phyloP scores from a whole-genome alignment of 2,888 invertebrate species.

The Catocala fraxini region DNA sequence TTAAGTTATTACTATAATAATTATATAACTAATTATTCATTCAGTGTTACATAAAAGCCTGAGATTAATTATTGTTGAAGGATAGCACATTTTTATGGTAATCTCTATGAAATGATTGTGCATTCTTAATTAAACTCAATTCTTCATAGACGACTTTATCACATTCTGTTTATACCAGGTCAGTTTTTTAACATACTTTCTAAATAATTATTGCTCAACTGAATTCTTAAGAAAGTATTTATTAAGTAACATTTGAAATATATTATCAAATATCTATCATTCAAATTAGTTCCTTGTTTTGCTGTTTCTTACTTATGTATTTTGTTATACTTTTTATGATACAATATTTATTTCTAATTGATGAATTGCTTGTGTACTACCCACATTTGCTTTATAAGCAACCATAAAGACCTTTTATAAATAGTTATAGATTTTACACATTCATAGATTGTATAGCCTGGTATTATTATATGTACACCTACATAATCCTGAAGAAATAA shows the following conservation, averaged over 20 bases:
- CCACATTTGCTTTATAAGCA: too few relatives aligned
- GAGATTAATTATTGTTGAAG: slow-evolving; percentile 8
- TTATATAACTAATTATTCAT: slow-evolving; percentile 17
- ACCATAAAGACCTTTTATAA: too few relatives aligned
- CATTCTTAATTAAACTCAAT: background rate
- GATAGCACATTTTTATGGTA: slow-evolving; percentile 5
- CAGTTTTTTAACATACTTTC: slow-evolving; percentile 3
- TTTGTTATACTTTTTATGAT: too few relatives aligned
- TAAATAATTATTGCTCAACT: slow-evolving; percentile 8
- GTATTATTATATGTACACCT: too few relatives aligned
- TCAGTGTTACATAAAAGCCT: slow-evolving; percentile 12
- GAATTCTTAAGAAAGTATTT: slow-evolving; percentile 6
- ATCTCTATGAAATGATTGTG: slow-evolving; percentile 10
- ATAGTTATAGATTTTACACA: too few relatives aligned
- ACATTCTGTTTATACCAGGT: background rate
- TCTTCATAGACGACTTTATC: slow-evolving; percentile 1
- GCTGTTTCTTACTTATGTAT: too few relatives aligned
- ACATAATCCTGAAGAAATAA: too few relatives aligned
- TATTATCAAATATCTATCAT: background rate
- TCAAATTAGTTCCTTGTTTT: background rate
- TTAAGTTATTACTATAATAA: background rate
- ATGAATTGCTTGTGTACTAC: too few relatives aligned
- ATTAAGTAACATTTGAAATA: background rate
- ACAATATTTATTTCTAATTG: too few relatives aligned
- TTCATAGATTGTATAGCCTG: too few relatives aligned